Percentiles rank a stretch among this genome's conserved stretches.
Evolutionary conservation across 2,113 vertebrate species (phyloP).

Genomic region (Paedocypris sp.): DNA sequence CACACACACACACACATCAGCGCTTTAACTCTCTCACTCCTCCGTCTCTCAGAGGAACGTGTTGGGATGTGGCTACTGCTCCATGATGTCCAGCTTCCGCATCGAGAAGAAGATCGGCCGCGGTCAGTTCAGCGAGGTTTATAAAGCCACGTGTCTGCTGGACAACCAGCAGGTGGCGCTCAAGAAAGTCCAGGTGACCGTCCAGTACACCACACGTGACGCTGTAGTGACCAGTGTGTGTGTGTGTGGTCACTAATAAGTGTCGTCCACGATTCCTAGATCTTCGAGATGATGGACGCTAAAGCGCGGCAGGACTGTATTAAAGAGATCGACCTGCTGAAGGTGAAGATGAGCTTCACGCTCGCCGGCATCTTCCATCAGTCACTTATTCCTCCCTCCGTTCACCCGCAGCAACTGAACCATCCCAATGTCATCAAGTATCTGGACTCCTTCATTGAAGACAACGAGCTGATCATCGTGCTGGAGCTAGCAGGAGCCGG

Average conservation of each 20-base stretch:
- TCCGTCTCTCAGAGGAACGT: neutral
- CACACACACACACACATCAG: neutral
- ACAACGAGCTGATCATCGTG: conserved; percentile 92
- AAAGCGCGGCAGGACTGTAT: conserved; percentile 87
- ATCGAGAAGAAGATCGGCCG: conserved; percentile 91
- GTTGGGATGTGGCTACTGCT: conserved; percentile 41
- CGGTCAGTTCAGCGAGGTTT: conserved; percentile 92
- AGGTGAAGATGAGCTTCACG: too few relatives aligned
- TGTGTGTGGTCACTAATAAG: neutral
- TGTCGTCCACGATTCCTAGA: conserved; percentile 47
- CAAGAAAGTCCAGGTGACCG: conserved; percentile 85
- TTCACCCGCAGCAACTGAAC: conserved; percentile 78
- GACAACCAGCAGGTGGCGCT: conserved; percentile 79
- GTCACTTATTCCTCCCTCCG: neutral
- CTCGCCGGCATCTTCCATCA: neutral
- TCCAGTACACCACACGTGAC: neutral
- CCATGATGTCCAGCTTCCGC: conserved; percentile 72
- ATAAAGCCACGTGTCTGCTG: conserved; percentile 78
- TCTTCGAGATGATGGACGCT: conserved; percentile 94
- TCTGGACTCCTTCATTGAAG: conserved; percentile 93
- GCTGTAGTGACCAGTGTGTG: too few relatives aligned
- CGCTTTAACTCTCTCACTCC: too few relatives aligned
- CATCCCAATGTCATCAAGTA: conserved; percentile 97
- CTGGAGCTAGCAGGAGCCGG: conserved; percentile 92
- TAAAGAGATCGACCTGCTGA: conserved; percentile 88